Evolutionary conservation across 2,888 invertebrate species (phyloP).

Genomic region (Thumatha senex): DNA sequence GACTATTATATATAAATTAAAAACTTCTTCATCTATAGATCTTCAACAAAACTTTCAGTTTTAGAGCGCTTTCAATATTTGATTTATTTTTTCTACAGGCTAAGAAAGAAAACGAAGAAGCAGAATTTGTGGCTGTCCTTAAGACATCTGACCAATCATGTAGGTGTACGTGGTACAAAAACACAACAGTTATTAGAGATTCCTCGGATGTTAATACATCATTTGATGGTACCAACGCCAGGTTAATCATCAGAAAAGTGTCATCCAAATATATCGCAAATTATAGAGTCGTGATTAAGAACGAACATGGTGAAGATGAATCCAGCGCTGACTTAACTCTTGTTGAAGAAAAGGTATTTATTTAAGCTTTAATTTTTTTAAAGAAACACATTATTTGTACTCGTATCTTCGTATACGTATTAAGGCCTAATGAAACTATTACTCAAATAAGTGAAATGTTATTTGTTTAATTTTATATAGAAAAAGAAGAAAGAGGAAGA

Average conservation of each 20-base stretch:
- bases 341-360: constrained; percentile 80
- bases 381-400: too few species aligned
- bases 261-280: constrained; percentile 90
- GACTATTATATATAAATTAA: too few species aligned
- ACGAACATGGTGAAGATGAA: constrained; percentile 95
- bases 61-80: too few species aligned
- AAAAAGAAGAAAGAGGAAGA: constrained; percentile 81
- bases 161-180: constrained; percentile 94
- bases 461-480: constrained; percentile 35
- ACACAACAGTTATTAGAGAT: constrained; percentile 89
- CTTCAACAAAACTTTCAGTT: too few species aligned
- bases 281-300: constrained; percentile 93
- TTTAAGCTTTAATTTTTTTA: too few species aligned
- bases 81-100: constrained; percentile 46
- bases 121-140: constrained; percentile 90
- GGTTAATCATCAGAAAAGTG: constrained; percentile 90
- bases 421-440: neutral
- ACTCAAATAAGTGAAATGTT: too few species aligned
- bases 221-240: constrained; percentile 92
- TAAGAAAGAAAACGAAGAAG: constrained; percentile 85
- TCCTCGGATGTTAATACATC: constrained; percentile 90
- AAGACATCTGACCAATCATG: constrained; percentile 90
- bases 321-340: constrained; percentile 94
- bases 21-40: too few species aligned
- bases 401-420: neutral